Evolutionary conservation across 35 echinoderm and acorn worm genomes (phyloP).

Genomic region (Eucidaris tribuloides): DNA sequence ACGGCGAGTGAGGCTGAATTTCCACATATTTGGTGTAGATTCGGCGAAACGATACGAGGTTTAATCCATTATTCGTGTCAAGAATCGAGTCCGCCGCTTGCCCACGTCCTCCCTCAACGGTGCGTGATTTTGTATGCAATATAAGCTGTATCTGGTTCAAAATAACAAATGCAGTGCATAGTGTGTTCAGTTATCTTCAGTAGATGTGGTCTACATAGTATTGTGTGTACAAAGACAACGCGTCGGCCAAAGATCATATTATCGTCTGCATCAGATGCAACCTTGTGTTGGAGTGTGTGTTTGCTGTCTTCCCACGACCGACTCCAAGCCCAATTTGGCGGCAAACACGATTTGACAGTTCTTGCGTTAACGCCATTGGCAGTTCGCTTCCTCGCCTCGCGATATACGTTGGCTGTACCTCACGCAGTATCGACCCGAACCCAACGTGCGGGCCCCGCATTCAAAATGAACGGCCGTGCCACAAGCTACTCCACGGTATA

Average conservation of each 20-base stretch:
- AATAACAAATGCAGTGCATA: not conserved
- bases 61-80: not conserved
- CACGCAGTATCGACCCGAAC: too few relatives aligned
- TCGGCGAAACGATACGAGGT: not conserved
- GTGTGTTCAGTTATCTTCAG: not conserved
- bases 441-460: too few relatives aligned
- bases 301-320: not conserved
- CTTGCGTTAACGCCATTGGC: slow-evolving; percentile 25
- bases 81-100: too few relatives aligned
- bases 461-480: too few relatives aligned
- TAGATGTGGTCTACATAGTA: too few relatives aligned
- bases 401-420: too few relatives aligned
- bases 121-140: too few relatives aligned
- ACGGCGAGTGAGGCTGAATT: not conserved
- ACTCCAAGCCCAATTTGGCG: slow-evolving; percentile 22
- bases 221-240: too few relatives aligned
- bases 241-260: not conserved
- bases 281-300: not conserved
- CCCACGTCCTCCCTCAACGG: too few relatives aligned
- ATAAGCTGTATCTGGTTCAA: not conserved
- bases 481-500: too few relatives aligned
- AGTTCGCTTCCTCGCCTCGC: slow-evolving; percentile 14
- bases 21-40: not conserved
- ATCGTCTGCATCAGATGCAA: not conserved
- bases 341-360: slow-evolving; percentile 35